Evolutionary conservation across 37 sponge, comb jelly and placozoan species (phyloP), one percentile per base, ranked within the genome.

Genomic region (Amphimedon queenslandica): DNA sequence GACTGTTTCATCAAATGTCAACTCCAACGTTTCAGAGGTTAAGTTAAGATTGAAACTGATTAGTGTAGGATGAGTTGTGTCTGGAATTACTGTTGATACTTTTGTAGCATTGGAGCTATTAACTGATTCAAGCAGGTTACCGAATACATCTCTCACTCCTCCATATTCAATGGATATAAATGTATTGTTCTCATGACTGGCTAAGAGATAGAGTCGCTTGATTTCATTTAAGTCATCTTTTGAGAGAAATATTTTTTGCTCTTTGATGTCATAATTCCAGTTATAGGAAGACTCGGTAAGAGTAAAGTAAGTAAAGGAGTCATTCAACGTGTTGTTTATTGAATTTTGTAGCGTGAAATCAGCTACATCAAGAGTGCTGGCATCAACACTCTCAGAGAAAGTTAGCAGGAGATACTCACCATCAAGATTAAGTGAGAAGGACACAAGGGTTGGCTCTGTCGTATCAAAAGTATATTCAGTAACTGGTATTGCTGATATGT

Each of bases 321-420:
- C 55, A 0, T 37, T 53, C 3, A 33, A 16, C 18, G 77, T 18
- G 16, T 37, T 21, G 5, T 20, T 34, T 5, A 60, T 18, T 29
- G 25, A 37, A 41, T 84, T 78, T 47, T 90, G 95, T 6, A 94
- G 63, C 16, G 95, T 87, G 36, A 94, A 18, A 8, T 36, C 35
- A 6, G 95, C 74, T n/a, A 77, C 43, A 71, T 90, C 83, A 60
- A 94, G 70, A 37, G 95, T 90, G 29, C 28, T 38, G 8, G 85
- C 80, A 41, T 84, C 60, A 0, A 90, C 82, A 32, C 88, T 87
- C 65, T 94, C 95, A 42, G 81, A 72, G 72, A 94, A 94, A 10
- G 85, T 84, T 1, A 94, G 80, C 67, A 57, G 63, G 8, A 94
- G 76, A 0, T 51, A 4, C 21, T 77, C 90, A 8, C 60, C 74